Base-by-base conservation (phyloP, 1,140 invertebrate species). In the Elysia chlorotica region DNA sequence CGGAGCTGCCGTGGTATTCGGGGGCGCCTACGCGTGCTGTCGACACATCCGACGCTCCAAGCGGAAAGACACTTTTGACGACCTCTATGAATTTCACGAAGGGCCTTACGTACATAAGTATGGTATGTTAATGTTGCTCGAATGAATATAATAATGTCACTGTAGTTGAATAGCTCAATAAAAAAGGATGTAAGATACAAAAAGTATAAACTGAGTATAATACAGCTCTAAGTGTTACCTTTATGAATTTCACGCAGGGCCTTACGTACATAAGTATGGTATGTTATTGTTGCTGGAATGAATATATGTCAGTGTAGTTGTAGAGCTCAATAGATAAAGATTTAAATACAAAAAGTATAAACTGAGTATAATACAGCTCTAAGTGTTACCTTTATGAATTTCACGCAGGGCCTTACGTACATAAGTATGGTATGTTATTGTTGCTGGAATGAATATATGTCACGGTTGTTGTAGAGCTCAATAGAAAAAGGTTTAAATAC, bases 261-360 rank as follows among this genome's bases (percentile, higher is more conserved):
- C 75, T 71, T 74, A 74, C 48, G 75, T 76, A 5, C 72, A 74
- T 35, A 76, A 76, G 66, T 76, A 76, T 31, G 75, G 75, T 76
- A 69, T 19, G 65, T 25, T 19, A 6, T 14, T 33, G 10, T 63
- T 63, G 21, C 35, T 25, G 28, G 23, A 25, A 35, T 35, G 35
- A 63, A 63, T 63, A n/a, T n/a, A n/a, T n/a, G n/a, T n/a, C n/a
- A n/a, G n/a, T n/a, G n/a, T n/a, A n/a, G n/a, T n/a, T n/a, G n/a
- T n/a, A n/a, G n/a, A n/a, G n/a, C n/a, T n/a, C n/a, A n/a, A n/a
- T n/a, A n/a, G n/a, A n/a, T n/a, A n/a, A n/a, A n/a, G n/a, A n/a
- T n/a, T n/a, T n/a, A n/a, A n/a, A n/a, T n/a, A n/a, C n/a, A n/a
- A n/a, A n/a, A n/a, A n/a, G n/a, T n/a, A n/a, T n/a, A n/a, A n/a